Conservation (phyloP, 2,797 vertebrate species). For the Scleropages formosus region DNA sequence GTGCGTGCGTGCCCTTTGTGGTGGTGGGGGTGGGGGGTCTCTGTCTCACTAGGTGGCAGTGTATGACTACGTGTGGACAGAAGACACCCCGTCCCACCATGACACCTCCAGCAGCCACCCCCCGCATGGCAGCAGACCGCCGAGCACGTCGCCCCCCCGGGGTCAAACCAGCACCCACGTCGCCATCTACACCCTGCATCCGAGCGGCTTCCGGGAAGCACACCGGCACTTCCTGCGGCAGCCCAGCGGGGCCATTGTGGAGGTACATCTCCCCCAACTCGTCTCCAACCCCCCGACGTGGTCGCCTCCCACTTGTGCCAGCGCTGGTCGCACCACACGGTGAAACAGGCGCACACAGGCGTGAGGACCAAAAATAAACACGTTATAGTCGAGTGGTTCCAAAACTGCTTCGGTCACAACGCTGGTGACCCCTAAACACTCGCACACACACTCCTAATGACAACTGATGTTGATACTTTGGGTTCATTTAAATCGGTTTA, state of each 20-base stretch:
- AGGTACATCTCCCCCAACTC: conserved; percentile 67
- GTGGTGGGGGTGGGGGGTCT: conserved; percentile 41
- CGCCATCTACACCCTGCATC: conserved; percentile 75
- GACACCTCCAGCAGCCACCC: conserved; percentile 53
- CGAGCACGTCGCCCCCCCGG: conserved; percentile 33
- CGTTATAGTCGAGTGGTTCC: too few species aligned
- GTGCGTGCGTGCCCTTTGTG: conserved; percentile 21
- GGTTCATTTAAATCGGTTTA: too few species aligned
- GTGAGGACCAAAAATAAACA: conserved; percentile 6
- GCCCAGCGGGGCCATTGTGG: conserved; percentile 79
- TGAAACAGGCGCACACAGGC: background rate
- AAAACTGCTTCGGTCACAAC: too few species aligned
- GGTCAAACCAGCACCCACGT: conserved; percentile 70
- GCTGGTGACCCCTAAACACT: too few species aligned
- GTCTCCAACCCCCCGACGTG: background rate
- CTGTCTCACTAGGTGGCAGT: conserved; percentile 83
- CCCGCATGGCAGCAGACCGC: conserved; percentile 39
- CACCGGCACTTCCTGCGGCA: conserved; percentile 85
- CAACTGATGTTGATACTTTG: too few species aligned
- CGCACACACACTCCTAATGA: too few species aligned
- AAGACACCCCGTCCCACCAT: conserved; percentile 52
- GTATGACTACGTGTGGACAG: conserved; percentile 83
- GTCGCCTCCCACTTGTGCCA: background rate
- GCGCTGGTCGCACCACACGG: background rate
- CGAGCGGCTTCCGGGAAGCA: conserved; percentile 72